Percentiles rank a stretch among this genome's conserved stretches.
Conservation (phyloP, 2,888 invertebrate species). For the Temnothorax rugatulus region DNA sequence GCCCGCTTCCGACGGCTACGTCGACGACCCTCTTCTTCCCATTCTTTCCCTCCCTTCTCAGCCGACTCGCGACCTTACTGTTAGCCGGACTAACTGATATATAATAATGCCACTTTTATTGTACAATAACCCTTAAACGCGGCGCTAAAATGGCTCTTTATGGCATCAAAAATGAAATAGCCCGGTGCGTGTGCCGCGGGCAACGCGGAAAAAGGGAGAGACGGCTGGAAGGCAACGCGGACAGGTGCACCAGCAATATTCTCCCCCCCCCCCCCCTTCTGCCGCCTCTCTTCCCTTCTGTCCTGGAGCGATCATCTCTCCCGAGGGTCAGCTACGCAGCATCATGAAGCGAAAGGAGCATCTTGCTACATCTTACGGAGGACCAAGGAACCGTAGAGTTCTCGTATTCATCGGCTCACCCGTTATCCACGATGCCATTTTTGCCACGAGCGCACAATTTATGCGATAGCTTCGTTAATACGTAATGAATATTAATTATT, state of each 20-base stretch:
- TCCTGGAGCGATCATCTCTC: constrained; percentile 19
- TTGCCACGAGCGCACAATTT: constrained; percentile 80
- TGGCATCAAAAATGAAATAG: constrained; percentile 85
- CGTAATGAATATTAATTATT: constrained; percentile 86
- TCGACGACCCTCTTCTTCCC: constrained; percentile 65
- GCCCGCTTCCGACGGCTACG: constrained; percentile 77
- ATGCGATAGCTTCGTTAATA: constrained; percentile 85
- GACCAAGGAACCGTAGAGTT: constrained; percentile 69
- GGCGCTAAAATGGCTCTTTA: constrained; percentile 85
- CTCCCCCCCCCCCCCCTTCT: background rate
- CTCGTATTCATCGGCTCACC: constrained; percentile 62
- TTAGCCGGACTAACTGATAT: constrained; percentile 83
- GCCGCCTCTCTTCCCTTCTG: background rate
- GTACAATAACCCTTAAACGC: constrained; percentile 86
- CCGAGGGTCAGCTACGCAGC: constrained; percentile 13
- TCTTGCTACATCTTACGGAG: constrained; percentile 80
- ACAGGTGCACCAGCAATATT: constrained; percentile 46
- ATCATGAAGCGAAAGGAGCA: constrained; percentile 67
- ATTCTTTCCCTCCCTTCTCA: constrained; percentile 68
- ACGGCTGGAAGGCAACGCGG: constrained; percentile 37
- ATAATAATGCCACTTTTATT: constrained; percentile 86
- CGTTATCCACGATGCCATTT: constrained; percentile 74
- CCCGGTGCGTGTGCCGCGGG: constrained; percentile 71
- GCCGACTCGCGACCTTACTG: constrained; percentile 72
- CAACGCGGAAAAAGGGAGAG: constrained; percentile 31